Conservation (phyloP, 2,888 invertebrate species). For the Macrophya annulata region DNA sequence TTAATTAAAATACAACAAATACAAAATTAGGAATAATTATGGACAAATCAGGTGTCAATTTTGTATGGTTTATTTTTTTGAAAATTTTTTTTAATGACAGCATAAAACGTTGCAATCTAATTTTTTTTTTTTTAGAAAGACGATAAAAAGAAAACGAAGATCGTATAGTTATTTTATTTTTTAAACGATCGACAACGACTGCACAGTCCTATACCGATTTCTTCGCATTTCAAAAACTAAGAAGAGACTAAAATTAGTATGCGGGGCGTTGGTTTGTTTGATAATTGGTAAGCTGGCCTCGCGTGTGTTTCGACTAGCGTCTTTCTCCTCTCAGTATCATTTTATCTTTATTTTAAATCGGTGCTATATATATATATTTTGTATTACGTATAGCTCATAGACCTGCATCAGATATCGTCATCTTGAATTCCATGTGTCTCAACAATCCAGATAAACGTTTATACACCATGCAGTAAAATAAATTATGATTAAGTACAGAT, state of each 20-base stretch:
- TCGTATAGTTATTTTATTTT: neutral
- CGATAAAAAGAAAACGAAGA: neutral
- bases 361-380: conserved; percentile 12
- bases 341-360: conserved; percentile 11
- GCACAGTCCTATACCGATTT: neutral
- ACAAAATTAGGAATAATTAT: neutral
- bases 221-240: conserved; percentile 24
- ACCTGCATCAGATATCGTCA: neutral
- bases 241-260: conserved; percentile 50
- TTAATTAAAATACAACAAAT: no score
- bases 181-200: neutral
- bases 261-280: conserved; percentile 42
- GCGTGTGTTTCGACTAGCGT: conserved; percentile 5
- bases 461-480: neutral
- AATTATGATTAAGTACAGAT: neutral
- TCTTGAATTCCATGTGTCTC: neutral
- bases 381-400: conserved; percentile 9
- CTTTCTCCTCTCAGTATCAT: neutral
- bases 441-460: neutral
- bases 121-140: neutral
- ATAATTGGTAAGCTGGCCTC: conserved; percentile 49
- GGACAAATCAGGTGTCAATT: neutral
- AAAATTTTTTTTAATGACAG: neutral
- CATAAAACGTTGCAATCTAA: neutral
- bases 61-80: neutral